A percentile compares a stretch with the other conserved stretches of the same genome.
Conservation (phyloP, 2,888 invertebrate genomes). For the Hyposoter didymator region DNA sequence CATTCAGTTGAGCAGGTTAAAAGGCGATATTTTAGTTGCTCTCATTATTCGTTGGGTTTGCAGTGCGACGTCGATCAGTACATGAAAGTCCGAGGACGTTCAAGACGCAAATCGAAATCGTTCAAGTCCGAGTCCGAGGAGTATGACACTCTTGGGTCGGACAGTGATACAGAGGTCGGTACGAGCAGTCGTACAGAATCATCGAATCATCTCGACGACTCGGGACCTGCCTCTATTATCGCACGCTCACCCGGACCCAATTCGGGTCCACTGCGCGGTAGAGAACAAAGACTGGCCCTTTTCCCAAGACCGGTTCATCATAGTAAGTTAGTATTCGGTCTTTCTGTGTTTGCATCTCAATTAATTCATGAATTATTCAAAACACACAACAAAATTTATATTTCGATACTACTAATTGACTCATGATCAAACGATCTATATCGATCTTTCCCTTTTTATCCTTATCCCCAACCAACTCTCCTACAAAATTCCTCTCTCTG, state of each 20-base stretch:
- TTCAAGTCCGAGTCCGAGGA: slow-evolving; percentile 87
- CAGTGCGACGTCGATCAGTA: slow-evolving; percentile 84
- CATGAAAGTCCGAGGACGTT: slow-evolving; percentile 84
- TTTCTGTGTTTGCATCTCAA: slow-evolving; percentile 78
- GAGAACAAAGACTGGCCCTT: slow-evolving; percentile 85
- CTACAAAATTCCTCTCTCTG: not conserved
- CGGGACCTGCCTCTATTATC: slow-evolving; percentile 81
- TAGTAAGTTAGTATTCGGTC: slow-evolving; percentile 87
- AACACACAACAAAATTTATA: not conserved
- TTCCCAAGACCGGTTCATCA: slow-evolving; percentile 86
- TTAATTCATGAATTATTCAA: slow-evolving; percentile 13
- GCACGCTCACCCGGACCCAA: slow-evolving; percentile 81
- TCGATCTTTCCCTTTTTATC: slow-evolving; percentile 35
- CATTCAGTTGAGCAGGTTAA: too few species aligned
- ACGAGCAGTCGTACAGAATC: slow-evolving; percentile 85
- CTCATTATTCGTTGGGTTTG: slow-evolving; percentile 78
- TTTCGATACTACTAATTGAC: slow-evolving; percentile 56
- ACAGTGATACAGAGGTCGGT: slow-evolving; percentile 85
- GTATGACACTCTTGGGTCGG: slow-evolving; percentile 86
- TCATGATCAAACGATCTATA: slow-evolving; percentile 60
- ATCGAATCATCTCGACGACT: slow-evolving; percentile 85
- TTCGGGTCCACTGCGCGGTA: slow-evolving; percentile 82
- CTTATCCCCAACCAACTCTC: not conserved
- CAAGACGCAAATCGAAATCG: slow-evolving; percentile 85
- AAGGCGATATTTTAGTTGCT: not conserved